Base-by-base conservation (phyloP, 2,113 vertebrate genomes). In the human (Homo sapiens) region DNA sequence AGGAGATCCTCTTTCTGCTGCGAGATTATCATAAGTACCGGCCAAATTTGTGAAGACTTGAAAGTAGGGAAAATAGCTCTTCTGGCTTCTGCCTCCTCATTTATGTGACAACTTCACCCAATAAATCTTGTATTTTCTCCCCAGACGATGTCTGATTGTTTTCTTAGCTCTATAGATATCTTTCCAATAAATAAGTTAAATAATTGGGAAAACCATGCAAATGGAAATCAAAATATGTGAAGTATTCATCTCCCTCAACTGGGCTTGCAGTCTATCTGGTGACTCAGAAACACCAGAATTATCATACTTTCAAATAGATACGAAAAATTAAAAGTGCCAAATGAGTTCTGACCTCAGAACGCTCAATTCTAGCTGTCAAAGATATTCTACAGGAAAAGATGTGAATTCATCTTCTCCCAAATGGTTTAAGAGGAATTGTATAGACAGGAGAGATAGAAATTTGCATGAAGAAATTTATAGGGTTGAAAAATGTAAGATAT, bases 271-370 rank as follows among this genome's bases (percentile, higher is more conserved):
- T 61, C 86, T 93, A 25, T 43, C 17, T 78, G 57, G 27, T 90
- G 78, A 93, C 22, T 82, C 32, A 35, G 40, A 89, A 93, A 86
- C 1, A 78, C 25, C 61, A 91, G 10, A 2, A 35, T 95, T 96
- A 81, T 72, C 12, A 76, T 78, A 86, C 48, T 86, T 92, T 40
- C 50, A 97, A 96, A 90, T 38, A 85, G 52, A 59, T 57, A 35
- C 64, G 57, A 86, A 95, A 91, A 89, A 85, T 93, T 95, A 43
- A 82, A 93, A 92, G 35, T 91, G 64, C 18, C 16, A 92, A 93
- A 55, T 81, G 48, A 81, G 14, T 94, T 96, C 38, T 92, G 73
- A 92, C 50, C 82, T 89, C n/a, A 73, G 38, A 89, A 27, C 68
- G 57, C 9, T 84, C 79, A 89, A 35, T 76, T 92, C 38, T 23